Percentiles rank a stretch among this genome's conserved stretches.
These are phyloP conservation scores for Teleogryllus occipitalis DNA, from an alignment of 1,140 invertebrate genomes.

Conservation along the genomic window DNA sequence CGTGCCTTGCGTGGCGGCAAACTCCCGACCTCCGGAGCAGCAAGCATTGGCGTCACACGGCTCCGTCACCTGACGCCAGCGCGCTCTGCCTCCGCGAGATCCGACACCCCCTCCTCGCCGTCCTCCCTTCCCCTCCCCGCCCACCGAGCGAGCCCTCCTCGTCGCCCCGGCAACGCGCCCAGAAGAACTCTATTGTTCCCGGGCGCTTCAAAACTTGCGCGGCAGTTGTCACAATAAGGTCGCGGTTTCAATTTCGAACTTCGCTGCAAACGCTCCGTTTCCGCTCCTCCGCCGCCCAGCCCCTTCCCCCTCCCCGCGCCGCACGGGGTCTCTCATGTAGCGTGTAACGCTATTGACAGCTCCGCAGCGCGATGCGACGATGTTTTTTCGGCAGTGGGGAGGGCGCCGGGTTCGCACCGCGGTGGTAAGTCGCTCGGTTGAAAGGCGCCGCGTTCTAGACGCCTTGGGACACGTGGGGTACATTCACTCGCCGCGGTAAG, in stretches of 20 bases:
- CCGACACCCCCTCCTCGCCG: too few species aligned
- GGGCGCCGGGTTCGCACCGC: too few species aligned
- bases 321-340: background rate
- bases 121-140: too few species aligned
- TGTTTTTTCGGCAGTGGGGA: too few species aligned
- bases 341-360: background rate
- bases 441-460: too few species aligned
- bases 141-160: background rate
- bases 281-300: background rate
- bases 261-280: background rate
- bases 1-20: too few species aligned
- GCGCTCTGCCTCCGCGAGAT: background rate
- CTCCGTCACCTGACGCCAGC: too few species aligned
- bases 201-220: background rate
- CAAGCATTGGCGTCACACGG: too few species aligned
- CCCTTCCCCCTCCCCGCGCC: background rate
- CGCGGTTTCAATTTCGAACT: background rate
- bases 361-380: background rate
- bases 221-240: slow-evolving; percentile 1
- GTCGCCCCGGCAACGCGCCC: background rate
- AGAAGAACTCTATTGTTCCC: background rate
- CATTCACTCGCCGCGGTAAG: too few species aligned
- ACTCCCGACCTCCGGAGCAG: too few species aligned
- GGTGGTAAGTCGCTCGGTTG: too few species aligned
- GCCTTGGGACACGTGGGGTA: too few species aligned